Percentiles rank a stretch among this genome's conserved stretches.
Evolutionary conservation across 1,140 invertebrate genomes (phyloP).

Genomic region (Rhopalosiphum maidis): DNA sequence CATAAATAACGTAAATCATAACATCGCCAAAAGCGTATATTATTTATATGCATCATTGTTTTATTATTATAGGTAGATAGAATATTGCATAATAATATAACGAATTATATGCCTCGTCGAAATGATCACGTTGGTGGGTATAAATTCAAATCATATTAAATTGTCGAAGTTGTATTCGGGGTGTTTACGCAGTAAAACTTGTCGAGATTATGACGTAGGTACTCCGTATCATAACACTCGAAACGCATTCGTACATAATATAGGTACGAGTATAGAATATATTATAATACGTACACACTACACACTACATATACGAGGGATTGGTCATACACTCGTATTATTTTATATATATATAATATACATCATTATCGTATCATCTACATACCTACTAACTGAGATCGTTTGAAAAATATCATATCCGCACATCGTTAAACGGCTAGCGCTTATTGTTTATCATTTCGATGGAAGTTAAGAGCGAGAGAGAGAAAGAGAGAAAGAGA

Average conservation of each 20-base stretch:
- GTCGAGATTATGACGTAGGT: background rate
- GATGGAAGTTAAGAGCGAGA: background rate
- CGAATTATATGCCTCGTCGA: background rate
- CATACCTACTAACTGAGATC: background rate
- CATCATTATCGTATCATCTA: conserved; percentile 7
- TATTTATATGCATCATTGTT: too few species aligned
- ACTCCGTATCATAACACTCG: background rate
- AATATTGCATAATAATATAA: too few species aligned
- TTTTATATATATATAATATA: background rate
- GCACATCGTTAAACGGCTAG: background rate
- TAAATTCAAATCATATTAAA: background rate
- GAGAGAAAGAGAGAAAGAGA: background rate
- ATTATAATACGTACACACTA: background rate
- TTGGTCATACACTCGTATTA: background rate
- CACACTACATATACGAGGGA: background rate
- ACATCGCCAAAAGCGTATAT: too few species aligned
- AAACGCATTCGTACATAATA: background rate
- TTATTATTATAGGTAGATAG: too few species aligned
- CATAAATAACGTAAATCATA: background rate
- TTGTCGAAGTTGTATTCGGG: background rate
- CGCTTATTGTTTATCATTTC: conserved; percentile 21
- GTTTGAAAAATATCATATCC: conserved; percentile 22
- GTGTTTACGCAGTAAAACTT: background rate
- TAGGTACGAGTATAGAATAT: background rate
- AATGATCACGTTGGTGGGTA: background rate